Conservation (phyloP, 2,113 vertebrate species). For the Myxocyprinus asiaticus region DNA sequence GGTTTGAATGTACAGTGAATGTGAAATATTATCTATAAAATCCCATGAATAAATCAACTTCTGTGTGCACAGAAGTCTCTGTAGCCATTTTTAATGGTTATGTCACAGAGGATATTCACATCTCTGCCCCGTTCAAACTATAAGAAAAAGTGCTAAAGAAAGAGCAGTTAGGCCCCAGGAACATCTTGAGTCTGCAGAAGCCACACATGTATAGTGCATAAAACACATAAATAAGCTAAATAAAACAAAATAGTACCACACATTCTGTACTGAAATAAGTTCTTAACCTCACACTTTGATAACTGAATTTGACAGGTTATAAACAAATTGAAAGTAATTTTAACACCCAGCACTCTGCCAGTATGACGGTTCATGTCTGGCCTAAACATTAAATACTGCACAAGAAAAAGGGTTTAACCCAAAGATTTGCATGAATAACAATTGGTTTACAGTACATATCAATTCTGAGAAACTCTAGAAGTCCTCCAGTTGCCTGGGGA, state of each 20-base stretch:
- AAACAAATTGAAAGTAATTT: neutral
- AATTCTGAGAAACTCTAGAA: neutral
- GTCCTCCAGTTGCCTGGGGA: neutral
- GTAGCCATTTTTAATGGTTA: conserved; percentile 52
- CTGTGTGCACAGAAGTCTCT: conserved; percentile 51
- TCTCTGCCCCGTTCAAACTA: conserved; percentile 7
- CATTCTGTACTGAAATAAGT: conserved; percentile 7
- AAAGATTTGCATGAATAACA: too few species aligned
- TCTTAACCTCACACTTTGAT: neutral
- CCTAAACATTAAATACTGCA: too few species aligned
- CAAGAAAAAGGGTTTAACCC: too few species aligned
- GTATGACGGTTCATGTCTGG: neutral
- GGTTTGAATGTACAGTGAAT: conserved; percentile 26
- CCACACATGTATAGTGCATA: conserved; percentile 4
- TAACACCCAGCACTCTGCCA: neutral
- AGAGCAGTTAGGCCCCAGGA: neutral
- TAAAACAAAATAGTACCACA: neutral
- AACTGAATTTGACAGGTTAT: neutral
- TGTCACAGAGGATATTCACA: conserved; percentile 29
- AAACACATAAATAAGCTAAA: neutral
- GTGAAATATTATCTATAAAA: conserved; percentile 24
- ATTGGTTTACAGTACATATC: too few species aligned
- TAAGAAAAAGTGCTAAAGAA: neutral
- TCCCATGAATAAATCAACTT: conserved; percentile 20
- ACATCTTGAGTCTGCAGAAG: neutral